Base-by-base conservation (phyloP, 2,797 vertebrate species). In the Acomys russatus region DNA sequence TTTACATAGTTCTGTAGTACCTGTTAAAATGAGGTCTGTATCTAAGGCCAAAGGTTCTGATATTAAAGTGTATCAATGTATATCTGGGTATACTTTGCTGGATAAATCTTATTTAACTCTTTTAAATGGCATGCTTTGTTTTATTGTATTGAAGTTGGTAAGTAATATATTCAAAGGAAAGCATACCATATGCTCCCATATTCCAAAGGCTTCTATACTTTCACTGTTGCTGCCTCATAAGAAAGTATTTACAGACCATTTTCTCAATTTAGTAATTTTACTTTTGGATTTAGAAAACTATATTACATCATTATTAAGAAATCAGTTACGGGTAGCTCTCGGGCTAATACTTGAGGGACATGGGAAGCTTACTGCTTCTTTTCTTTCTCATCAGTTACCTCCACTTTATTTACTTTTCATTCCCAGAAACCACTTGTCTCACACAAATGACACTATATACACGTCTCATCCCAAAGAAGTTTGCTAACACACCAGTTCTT, bases 231-330 rank as follows among this genome's bases (percentile, higher is more conserved):
- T 49, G 70, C 0, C 0, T 11, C 1, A 56, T 49, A 78, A 54
- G 68, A 93, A 92, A 74, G 49, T 38, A 71, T 0, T 84, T 23
- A 70, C 18, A 66, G 61, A n/a, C 4, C 7, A 4, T 85, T 90
- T 64, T 25, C 66, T 14, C 3, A 28, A 59, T 66, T 91, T 30
- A 59, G 11, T 20, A 80, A 18, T 6, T 77, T 59, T 71, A 1
- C 23, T 76, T 5, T 64, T 94, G 68, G 12, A 74, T 70, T 93
- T 95, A 92, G 14, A 90, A 76, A 61, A 54, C 71, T 20, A 49
- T 70, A 59, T 78, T 90, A 4, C 66, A 71, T 68, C 30, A 63
- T 28, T 4, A 89, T 9, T 20, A 44, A 73, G 59, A 73, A 25
- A 35, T 30, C 25, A 18, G 11, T 80, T 11, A 17, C 2, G 5